phyloP scores from a whole-genome alignment of 1,140 invertebrate species.

The Bicyclus anynana region DNA sequence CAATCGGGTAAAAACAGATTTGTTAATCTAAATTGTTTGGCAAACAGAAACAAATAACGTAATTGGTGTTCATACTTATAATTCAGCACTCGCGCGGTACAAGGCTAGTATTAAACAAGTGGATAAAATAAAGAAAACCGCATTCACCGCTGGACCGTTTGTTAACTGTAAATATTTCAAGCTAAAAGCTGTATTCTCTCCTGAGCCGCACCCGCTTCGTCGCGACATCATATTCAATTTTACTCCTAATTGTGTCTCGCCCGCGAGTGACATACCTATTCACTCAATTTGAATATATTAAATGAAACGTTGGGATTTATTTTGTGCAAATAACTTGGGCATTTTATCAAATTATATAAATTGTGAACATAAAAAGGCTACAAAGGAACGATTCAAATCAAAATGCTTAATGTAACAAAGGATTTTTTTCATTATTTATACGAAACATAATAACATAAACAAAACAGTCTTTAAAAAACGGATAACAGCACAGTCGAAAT shows the following conservation, averaged over 20 bases:
- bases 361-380: neutral
- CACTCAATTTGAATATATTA: slow-evolving; percentile 36
- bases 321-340: neutral
- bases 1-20: too few relatives aligned
- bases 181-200: slow-evolving; percentile 8
- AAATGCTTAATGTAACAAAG: neutral
- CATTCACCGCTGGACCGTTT: slow-evolving; percentile 4
- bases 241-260: slow-evolving; percentile 45
- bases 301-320: slow-evolving; percentile 28
- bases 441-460: too few relatives aligned
- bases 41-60: neutral
- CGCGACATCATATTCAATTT: slow-evolving; percentile 55
- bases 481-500: neutral
- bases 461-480: neutral
- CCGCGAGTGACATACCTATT: slow-evolving; percentile 35
- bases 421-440: neutral
- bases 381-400: neutral
- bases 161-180: slow-evolving; percentile 13
- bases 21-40: too few relatives aligned
- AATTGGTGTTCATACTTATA: neutral
- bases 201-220: slow-evolving; percentile 21
- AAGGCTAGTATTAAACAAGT: slow-evolving; percentile 12
- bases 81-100: slow-evolving; percentile 2
- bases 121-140: slow-evolving; percentile 15
- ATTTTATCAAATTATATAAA: neutral